These are phyloP conservation scores for Procavia capensis DNA, from an alignment of 2,113 vertebrate genomes.

Conservation along the genomic window DNA sequence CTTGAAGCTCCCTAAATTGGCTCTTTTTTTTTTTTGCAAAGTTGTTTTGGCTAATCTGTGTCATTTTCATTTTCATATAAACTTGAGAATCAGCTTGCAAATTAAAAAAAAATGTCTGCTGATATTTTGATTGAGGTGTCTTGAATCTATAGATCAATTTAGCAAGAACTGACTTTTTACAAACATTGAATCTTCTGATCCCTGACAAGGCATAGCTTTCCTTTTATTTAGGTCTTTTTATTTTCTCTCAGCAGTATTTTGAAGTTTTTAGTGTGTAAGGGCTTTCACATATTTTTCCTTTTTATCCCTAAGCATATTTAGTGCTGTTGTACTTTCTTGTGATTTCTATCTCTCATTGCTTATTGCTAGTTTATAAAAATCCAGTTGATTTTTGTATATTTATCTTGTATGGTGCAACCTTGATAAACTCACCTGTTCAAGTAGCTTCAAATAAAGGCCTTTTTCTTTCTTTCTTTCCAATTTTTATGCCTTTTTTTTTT, in stretches of 20 bases:
- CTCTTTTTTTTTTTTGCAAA: neutral
- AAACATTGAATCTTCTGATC: neutral
- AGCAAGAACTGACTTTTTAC: neutral
- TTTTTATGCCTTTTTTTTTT: neutral
- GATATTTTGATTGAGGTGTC: neutral
- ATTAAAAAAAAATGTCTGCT: neutral
- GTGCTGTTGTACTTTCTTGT: neutral
- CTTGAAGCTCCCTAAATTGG: neutral
- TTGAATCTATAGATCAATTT: neutral
- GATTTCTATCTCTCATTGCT: neutral
- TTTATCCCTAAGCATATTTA: neutral
- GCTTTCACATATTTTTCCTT: neutral
- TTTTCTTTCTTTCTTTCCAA: conserved; percentile 27
- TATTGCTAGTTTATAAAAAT: neutral
- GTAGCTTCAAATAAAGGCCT: neutral
- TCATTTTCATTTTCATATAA: neutral
- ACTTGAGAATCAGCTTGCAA: neutral
- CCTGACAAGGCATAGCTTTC: neutral
- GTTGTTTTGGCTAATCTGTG: neutral
- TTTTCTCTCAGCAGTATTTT: neutral
- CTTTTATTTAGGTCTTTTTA: neutral
- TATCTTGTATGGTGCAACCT: neutral
- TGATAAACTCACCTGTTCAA: neutral
- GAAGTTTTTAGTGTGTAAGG: neutral
- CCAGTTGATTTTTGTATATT: neutral